A percentile compares a stretch with the other conserved stretches of the same genome.
phyloP scores from a whole-genome alignment of 64 coral and sea anemone genomes.

The Astreopora myriophthalma region DNA sequence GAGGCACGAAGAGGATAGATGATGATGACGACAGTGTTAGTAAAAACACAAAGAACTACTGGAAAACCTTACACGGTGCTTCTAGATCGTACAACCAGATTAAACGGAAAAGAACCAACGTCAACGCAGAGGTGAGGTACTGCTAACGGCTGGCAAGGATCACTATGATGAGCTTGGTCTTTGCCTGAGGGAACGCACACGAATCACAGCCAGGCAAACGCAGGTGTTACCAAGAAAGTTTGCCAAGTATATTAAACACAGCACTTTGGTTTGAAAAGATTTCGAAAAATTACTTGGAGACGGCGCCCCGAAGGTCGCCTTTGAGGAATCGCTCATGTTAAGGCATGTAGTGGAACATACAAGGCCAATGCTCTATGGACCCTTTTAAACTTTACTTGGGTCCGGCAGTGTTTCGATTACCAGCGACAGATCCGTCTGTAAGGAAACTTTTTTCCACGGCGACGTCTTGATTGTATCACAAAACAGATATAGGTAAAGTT shows the following conservation, averaged over 20 bases:
- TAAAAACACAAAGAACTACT: neutral
- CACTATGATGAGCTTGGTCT: neutral
- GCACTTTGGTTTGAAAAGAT: neutral
- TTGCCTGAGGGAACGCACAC: neutral
- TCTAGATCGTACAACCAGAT: neutral
- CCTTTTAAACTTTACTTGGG: no score
- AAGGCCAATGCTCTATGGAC: no score
- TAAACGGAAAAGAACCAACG: neutral
- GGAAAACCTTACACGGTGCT: neutral
- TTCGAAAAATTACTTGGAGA: neutral
- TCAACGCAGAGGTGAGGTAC: constrained; percentile 9
- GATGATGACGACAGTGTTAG: neutral
- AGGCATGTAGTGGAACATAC: no score
- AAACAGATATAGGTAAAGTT: no score
- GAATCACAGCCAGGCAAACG: neutral
- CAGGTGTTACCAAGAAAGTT: neutral
- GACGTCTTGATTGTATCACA: no score
- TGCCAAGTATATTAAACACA: neutral
- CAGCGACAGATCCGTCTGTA: no score
- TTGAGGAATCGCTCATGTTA: neutral
- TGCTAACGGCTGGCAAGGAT: constrained; percentile 45
- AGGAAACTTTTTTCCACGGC: no score
- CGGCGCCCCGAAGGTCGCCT: neutral
- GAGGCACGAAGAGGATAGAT: no score
- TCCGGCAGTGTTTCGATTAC: no score